These are phyloP conservation scores for Drosophila leonis DNA, from an alignment of 2,888 invertebrate genomes.

Conservation along the genomic window DNA sequence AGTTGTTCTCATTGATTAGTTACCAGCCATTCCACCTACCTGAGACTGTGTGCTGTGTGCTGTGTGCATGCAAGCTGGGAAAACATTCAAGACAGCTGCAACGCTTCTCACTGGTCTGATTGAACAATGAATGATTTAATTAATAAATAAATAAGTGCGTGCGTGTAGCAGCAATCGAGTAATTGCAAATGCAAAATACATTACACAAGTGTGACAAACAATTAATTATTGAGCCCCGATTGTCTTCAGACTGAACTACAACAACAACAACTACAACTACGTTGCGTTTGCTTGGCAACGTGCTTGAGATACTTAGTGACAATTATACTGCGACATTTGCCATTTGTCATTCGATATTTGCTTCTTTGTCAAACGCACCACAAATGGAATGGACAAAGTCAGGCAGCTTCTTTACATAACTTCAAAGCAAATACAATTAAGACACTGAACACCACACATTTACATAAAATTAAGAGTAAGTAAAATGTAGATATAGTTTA, in stretches of 20 bases:
- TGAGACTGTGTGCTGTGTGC: slow-evolving; percentile 9
- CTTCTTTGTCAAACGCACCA: slow-evolving; percentile 39
- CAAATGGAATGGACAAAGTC: slow-evolving; percentile 26
- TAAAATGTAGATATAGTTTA: background rate
- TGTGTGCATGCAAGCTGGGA: slow-evolving; percentile 7
- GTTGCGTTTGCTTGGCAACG: slow-evolving; percentile 51
- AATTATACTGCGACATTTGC: slow-evolving; percentile 28
- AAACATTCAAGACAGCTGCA: slow-evolving; percentile 43
- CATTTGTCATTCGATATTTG: slow-evolving; percentile 28
- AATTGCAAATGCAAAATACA: slow-evolving; percentile 57
- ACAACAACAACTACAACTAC: slow-evolving; percentile 15
- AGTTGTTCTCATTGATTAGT: slow-evolving; percentile 50
- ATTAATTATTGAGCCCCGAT: slow-evolving; percentile 55
- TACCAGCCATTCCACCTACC: slow-evolving; percentile 13
- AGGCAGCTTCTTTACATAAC: background rate
- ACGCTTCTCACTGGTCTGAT: slow-evolving; percentile 72
- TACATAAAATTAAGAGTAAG: slow-evolving; percentile 5
- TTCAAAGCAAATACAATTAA: slow-evolving; percentile 1
- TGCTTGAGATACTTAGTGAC: slow-evolving; percentile 37
- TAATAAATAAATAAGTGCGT: slow-evolving; percentile 77
- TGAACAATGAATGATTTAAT: slow-evolving; percentile 78
- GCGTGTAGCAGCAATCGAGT: slow-evolving; percentile 34
- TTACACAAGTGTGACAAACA: slow-evolving; percentile 67
- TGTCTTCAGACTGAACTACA: slow-evolving; percentile 19
- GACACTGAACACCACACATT: slow-evolving; percentile 23